Conservation (phyloP, 2,797 vertebrate genomes). For the Eulemur mongoz region DNA sequence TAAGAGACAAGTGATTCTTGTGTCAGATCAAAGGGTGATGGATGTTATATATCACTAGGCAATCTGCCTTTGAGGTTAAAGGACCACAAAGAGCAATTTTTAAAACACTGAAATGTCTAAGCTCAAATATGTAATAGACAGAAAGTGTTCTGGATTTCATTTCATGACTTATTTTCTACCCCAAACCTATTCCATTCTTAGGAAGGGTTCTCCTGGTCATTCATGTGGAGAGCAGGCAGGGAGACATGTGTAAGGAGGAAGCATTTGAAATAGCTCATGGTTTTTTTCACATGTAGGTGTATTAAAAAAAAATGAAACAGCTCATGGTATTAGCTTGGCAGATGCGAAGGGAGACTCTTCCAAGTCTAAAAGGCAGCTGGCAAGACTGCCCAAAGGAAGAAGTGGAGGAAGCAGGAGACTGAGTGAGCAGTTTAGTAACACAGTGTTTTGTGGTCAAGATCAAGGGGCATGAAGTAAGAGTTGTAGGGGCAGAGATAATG, state of each 20-base stretch:
- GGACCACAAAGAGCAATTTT: background rate
- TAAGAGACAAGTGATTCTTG: background rate
- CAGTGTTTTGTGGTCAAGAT: conserved; percentile 26
- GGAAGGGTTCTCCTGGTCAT: conserved; percentile 15
- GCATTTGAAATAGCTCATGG: conserved; percentile 54
- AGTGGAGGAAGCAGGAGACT: conserved; percentile 1
- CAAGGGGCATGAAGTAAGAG: conserved; percentile 47
- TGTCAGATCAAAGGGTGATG: background rate
- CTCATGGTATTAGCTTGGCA: conserved; percentile 61
- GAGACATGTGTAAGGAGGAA: conserved; percentile 51
- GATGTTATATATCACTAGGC: background rate
- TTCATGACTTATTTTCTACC: conserved; percentile 34
- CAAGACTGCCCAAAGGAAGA: conserved; percentile 16
- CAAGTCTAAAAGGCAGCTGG: conserved; percentile 71
- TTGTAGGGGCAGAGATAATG: conserved; percentile 22
- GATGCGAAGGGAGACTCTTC: background rate
- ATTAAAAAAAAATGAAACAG: conserved; percentile 23
- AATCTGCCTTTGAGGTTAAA: background rate
- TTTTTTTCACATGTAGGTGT: background rate
- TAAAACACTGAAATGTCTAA: conserved; percentile 15
- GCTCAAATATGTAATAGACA: background rate
- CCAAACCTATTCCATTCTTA: background rate
- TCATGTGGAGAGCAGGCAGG: conserved; percentile 44
- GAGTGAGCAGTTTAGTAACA: conserved; percentile 7
- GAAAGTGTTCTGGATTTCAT: conserved; percentile 18